Conservation (phyloP, 1,140 invertebrate genomes). For the Ips nitidus region DNA sequence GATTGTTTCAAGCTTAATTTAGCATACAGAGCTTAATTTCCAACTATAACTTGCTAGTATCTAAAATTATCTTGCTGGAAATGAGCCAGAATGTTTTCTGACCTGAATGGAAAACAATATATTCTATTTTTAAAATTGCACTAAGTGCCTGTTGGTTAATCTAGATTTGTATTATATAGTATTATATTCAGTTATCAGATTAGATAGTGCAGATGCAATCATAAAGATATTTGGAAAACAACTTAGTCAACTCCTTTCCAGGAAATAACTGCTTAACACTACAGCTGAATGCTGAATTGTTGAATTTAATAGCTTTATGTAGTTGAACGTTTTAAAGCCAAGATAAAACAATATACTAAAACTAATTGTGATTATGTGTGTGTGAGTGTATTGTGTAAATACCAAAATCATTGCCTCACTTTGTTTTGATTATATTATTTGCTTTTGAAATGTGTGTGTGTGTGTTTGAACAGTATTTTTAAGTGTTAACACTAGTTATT, state of each 20-base stretch:
- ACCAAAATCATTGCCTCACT: too few relatives aligned
- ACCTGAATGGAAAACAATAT: constrained; percentile 32
- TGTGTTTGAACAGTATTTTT: too few relatives aligned
- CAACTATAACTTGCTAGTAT: constrained; percentile 3
- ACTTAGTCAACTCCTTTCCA: too few relatives aligned
- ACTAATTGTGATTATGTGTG: too few relatives aligned
- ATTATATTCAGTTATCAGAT: not conserved
- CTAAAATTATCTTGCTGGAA: constrained; percentile 45
- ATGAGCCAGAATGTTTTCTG: constrained; percentile 38
- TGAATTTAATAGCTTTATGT: not conserved
- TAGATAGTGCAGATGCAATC: not conserved
- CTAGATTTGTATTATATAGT: not conserved
- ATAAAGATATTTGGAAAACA: not conserved
- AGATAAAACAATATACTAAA: too few relatives aligned
- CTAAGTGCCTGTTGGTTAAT: constrained; percentile 1
- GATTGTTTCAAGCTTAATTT: not conserved
- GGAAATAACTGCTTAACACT: not conserved
- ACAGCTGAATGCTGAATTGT: not conserved
- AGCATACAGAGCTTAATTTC: not conserved
- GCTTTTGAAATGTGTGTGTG: too few relatives aligned
- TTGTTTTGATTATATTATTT: too few relatives aligned
- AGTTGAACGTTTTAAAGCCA: not conserved
- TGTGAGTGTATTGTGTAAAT: too few relatives aligned
- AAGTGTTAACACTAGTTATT: too few relatives aligned
- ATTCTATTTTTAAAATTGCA: constrained; percentile 28